Conservation (phyloP, 2,888 invertebrate species). For the Sthenelais limicola region DNA sequence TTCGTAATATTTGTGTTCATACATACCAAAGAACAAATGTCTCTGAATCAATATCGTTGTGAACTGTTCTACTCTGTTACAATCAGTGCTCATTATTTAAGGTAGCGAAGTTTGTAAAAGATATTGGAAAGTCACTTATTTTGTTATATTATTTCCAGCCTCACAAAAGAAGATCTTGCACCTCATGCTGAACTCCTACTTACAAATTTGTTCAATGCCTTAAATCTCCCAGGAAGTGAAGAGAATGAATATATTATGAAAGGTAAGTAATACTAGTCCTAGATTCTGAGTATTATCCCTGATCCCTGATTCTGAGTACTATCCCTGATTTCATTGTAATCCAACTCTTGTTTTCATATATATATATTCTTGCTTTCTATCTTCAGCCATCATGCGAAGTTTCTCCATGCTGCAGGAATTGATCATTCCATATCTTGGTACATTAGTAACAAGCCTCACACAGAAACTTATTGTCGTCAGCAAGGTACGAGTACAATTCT, state of each 20-base stretch:
- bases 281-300: background rate
- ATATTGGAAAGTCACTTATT: background rate
- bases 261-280: constrained; percentile 74
- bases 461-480: constrained; percentile 86
- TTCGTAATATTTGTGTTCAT: too few species aligned
- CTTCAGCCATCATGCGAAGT: constrained; percentile 89
- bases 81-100: too few species aligned
- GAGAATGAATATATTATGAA: constrained; percentile 99
- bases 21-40: too few species aligned
- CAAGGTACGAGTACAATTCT: too few species aligned
- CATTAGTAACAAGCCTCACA: constrained; percentile 88
- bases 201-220: constrained; percentile 82
- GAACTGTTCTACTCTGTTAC: too few species aligned
- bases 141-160: constrained; percentile 52
- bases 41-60: too few species aligned
- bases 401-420: constrained; percentile 86
- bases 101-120: too few species aligned
- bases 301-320: background rate
- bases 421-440: constrained; percentile 84
- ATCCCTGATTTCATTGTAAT: background rate
- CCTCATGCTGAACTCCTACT: constrained; percentile 77
- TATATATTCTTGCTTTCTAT: background rate
- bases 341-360: background rate
- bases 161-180: constrained; percentile 61
- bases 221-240: constrained; percentile 81